A percentile compares a stretch with the other conserved stretches of the same genome.
phyloP scores from a whole-genome alignment of 2,888 invertebrate genomes.

The Chrysomela aeneicollis region DNA sequence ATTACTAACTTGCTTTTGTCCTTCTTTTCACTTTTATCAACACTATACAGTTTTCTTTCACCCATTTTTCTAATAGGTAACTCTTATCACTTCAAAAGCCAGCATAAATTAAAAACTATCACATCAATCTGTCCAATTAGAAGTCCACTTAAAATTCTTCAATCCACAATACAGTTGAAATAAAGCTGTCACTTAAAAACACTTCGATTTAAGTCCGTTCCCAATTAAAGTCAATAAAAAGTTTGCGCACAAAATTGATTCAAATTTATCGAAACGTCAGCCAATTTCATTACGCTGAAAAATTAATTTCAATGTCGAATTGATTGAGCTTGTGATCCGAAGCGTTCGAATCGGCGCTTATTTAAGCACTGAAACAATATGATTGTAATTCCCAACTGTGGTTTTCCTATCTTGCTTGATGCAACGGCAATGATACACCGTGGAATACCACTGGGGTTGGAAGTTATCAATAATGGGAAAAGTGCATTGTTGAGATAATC shows the following conservation, averaged over 20 bases:
- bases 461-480: too few species aligned
- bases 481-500: too few species aligned
- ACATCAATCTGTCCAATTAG: neutral
- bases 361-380: neutral
- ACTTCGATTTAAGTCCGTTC: neutral
- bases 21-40: neutral
- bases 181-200: neutral
- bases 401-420: neutral
- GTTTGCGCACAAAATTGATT: neutral
- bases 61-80: neutral
- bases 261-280: neutral
- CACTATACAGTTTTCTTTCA: neutral
- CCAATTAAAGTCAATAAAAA: neutral
- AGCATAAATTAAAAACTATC: neutral
- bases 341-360: neutral
- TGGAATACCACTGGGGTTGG: too few species aligned
- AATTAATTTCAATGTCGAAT: neutral
- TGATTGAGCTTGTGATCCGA: neutral
- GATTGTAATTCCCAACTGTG: neutral
- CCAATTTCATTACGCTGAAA: neutral
- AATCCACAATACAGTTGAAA: too few species aligned
- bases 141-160: neutral
- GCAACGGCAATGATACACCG: too few species aligned
- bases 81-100: neutral
- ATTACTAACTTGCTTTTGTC: neutral